These are phyloP conservation scores for Myotis daubentonii DNA, from an alignment of 2,797 vertebrate species.

Conservation along the genomic window DNA sequence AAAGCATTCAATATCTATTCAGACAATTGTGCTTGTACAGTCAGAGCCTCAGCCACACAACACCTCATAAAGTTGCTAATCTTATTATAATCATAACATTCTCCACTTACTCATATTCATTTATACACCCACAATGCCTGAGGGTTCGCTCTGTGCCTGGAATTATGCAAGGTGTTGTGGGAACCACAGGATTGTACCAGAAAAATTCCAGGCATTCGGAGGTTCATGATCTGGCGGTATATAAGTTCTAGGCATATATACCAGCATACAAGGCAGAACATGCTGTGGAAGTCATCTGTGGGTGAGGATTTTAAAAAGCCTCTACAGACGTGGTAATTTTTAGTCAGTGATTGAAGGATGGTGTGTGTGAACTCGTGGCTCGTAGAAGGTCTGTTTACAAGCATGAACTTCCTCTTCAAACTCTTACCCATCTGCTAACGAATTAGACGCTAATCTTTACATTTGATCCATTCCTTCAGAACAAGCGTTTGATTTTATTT, in stretches of 20 bases:
- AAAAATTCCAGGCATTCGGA: background rate
- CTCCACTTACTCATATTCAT: background rate
- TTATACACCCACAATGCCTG: background rate
- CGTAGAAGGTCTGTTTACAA: background rate
- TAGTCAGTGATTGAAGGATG: background rate
- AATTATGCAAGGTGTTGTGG: background rate
- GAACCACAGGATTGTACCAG: background rate
- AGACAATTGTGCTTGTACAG: background rate
- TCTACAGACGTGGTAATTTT: background rate
- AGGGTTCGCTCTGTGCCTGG: background rate
- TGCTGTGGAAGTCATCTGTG: background rate
- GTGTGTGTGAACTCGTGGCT: background rate
- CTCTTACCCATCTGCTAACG: background rate
- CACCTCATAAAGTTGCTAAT: background rate
- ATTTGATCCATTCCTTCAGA: slow-evolving; percentile 19
- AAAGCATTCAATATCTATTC: background rate
- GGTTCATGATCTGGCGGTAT: background rate
- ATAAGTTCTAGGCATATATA: background rate
- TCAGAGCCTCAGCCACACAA: background rate
- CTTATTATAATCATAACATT: background rate
- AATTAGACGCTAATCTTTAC: background rate
- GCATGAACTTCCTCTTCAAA: background rate
- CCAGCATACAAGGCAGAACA: background rate
- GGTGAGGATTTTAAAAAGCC: background rate
- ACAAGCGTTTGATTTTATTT: background rate